Evolutionary conservation across 2,113 vertebrate genomes (phyloP).

Genomic region (Potamarius usumacintae): DNA sequence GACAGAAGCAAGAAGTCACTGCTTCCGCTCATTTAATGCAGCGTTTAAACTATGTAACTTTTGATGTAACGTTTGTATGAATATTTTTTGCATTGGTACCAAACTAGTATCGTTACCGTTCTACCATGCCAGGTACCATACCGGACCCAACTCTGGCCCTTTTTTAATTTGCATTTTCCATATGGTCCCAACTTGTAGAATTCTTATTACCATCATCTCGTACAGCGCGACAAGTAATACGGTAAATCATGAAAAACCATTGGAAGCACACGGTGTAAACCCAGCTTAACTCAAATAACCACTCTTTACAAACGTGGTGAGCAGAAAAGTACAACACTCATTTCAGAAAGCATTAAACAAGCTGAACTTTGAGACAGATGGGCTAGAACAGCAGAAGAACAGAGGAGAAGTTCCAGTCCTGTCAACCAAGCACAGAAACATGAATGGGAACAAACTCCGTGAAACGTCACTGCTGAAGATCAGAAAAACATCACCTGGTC

Average conservation of each 20-base stretch:
- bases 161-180: no score
- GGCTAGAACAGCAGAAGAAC: not conserved
- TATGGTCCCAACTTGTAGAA: no score
- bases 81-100: no score
- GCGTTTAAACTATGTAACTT: no score
- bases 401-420: not conserved
- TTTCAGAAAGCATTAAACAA: not conserved
- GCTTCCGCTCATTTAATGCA: no score
- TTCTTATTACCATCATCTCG: not conserved
- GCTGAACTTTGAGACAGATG: not conserved
- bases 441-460: not conserved
- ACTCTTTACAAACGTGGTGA: not conserved
- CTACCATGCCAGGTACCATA: no score
- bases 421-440: not conserved
- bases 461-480: not conserved
- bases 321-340: not conserved
- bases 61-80: no score
- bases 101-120: no score
- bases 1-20: no score
- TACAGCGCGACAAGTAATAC: not conserved
- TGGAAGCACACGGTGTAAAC: not conserved
- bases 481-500: not conserved
- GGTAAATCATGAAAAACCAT: not conserved
- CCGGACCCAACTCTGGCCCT: no score
- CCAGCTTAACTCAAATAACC: not conserved